These are phyloP conservation scores for Arbacia lixula DNA, from an alignment of 53 echinoderm and acorn worm species.

Conservation along the genomic window DNA sequence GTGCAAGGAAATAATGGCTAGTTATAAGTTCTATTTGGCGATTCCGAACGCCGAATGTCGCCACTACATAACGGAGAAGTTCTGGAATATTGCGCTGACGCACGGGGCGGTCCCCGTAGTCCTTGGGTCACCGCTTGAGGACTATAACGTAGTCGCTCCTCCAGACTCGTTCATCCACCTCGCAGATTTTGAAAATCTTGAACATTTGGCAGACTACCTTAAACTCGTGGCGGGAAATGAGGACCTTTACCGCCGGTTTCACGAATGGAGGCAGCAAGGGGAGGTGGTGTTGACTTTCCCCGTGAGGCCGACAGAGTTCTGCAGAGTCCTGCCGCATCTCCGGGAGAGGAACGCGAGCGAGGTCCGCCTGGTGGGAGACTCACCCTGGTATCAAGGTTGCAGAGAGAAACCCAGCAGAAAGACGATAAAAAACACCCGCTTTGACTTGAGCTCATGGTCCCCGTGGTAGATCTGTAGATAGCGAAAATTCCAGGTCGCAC, in stretches of 20 bases:
- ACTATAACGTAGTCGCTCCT: conserved; percentile 72
- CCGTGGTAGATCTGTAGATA: too few species aligned
- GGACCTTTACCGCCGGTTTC: conserved; percentile 68
- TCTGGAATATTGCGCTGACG: conserved; percentile 66
- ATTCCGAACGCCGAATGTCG: conserved; percentile 85
- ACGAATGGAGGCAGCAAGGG: conserved; percentile 75
- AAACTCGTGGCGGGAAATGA: conserved; percentile 58
- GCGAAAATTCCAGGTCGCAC: too few species aligned
- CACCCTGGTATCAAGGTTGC: conserved; percentile 82
- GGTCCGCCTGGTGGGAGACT: conserved; percentile 37
- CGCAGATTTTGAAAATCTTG: conserved; percentile 63
- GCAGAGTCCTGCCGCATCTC: conserved; percentile 66
- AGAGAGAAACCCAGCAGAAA: conserved; percentile 24
- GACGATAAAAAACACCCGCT: too few species aligned
- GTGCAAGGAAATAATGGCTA: conserved; percentile 66
- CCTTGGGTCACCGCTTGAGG: conserved; percentile 74
- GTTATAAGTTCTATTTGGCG: conserved; percentile 76
- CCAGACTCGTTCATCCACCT: conserved; percentile 83
- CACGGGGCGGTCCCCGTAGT: conserved; percentile 80
- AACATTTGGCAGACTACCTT: conserved; percentile 66
- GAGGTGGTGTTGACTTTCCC: conserved; percentile 70
- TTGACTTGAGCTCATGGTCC: too few species aligned
- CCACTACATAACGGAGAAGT: conserved; percentile 89
- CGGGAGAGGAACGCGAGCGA: conserved; percentile 1
- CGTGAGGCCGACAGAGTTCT: conserved; percentile 62